A percentile compares a stretch with the other conserved stretches of the same genome.
phyloP scores from a whole-genome alignment of 2,797 vertebrate genomes.

The Poecilia gillii region DNA sequence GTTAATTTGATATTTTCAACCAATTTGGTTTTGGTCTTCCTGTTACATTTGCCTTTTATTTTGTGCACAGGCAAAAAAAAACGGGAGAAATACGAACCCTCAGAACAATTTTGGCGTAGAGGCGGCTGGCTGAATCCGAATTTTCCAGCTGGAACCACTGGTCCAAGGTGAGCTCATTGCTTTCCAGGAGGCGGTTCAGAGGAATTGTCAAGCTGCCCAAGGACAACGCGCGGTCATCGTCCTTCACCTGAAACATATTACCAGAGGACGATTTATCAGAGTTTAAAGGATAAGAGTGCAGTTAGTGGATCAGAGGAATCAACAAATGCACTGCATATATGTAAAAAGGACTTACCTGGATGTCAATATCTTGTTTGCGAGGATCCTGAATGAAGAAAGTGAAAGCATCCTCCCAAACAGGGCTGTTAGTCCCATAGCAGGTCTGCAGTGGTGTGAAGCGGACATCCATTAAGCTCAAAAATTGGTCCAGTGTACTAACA shows the following conservation, averaged over 20 bases:
- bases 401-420: constrained; percentile 92
- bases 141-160: constrained; percentile 92
- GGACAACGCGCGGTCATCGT: constrained; percentile 85
- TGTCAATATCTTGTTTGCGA: constrained; percentile 85
- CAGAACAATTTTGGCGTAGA: constrained; percentile 88
- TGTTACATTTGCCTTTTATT: not conserved
- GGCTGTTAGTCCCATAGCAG: constrained; percentile 82
- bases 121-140: constrained; percentile 86
- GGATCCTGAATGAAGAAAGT: constrained; percentile 95
- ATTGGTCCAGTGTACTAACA: not conserved
- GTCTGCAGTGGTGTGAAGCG: constrained; percentile 72
- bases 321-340: not conserved
- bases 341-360: constrained; percentile 80
- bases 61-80: not conserved
- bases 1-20: not conserved
- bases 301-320: constrained; percentile 6
- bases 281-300: not conserved
- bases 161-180: constrained; percentile 85
- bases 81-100: constrained; percentile 78
- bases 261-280: not conserved
- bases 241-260: constrained; percentile 84
- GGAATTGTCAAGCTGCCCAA: constrained; percentile 86
- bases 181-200: constrained; percentile 81
- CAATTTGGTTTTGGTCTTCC: not conserved
- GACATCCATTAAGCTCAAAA: not conserved